Evolutionary conservation across 1,140 invertebrate genomes (phyloP), one percentile per base, ranked within the genome.

Genomic region (Anastrepha obliqua): DNA sequence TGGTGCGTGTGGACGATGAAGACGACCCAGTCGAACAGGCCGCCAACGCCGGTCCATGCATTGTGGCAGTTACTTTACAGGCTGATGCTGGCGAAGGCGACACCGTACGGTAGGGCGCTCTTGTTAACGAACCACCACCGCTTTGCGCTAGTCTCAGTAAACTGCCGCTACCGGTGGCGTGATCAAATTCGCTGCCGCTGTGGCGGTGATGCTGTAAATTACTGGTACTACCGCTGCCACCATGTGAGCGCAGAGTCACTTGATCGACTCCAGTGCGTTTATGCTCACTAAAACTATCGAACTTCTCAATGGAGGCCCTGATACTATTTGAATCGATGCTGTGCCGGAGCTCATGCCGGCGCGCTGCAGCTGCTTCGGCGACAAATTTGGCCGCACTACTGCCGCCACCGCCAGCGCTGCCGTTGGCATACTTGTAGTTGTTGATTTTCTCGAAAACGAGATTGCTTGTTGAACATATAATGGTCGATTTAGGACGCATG

Each of bases 251-350:
- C 87, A 89, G 39, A 11, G 88, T 87, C 70, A 47, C 88, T 70
- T 89, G 47, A 9, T 15, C 86, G 17, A 85, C 65, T 15, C 59
- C 87, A 29, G 86, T 44, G 39, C 87, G 89, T 58, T 92, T 92
- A 64, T 91, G 91, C 42, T 90, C 90, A 51, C 90, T 92, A 0
- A 92, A 90, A 89, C 89, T 93, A 86, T 93, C 92, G 17, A 93
- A 93, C 59, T 92, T 93, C 64, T 93, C 91, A 20, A 93, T 93
- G n/a, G 92, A 93, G 9, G 92, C 92, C 86, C 91, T 91, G 8
- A 93, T 93, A 64, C 92, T 93, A 44, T 91, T 85, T 9, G 91
- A 90, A 88, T 92, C 92, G 86, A 92, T 92, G 65, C 90, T 89
- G 90, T 91, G 5, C 85, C 87, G 87, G 5, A 86, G 44, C 78